A percentile compares a stretch with the other conserved stretches of the same genome.
These are phyloP conservation scores for Reticulitermes lucifugus DNA, from an alignment of 2,888 invertebrate species.

Conservation along the genomic window DNA sequence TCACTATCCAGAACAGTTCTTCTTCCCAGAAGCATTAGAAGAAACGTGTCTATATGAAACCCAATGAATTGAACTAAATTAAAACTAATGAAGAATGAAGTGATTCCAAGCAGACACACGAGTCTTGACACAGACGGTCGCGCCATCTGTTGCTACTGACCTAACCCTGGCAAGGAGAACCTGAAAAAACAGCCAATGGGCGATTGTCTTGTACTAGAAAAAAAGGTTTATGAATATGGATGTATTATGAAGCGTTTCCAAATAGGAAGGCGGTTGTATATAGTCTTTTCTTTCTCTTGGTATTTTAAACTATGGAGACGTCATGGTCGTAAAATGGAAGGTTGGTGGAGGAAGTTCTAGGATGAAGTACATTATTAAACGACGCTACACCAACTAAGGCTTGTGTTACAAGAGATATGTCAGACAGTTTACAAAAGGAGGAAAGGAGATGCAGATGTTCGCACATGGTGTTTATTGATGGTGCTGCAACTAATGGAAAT, in stretches of 20 bases:
- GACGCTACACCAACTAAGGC: too few species aligned
- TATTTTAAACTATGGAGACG: background rate
- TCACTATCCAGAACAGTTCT: background rate
- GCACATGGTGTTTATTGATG: too few species aligned
- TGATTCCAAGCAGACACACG: background rate
- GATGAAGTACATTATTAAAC: too few species aligned
- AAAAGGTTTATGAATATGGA: background rate
- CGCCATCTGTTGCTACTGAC: slow-evolving; percentile 7
- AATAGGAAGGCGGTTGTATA: background rate
- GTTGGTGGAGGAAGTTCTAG: too few species aligned
- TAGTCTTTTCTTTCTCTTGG: background rate
- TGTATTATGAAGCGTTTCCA: slow-evolving; percentile 4
- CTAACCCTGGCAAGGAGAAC: slow-evolving; percentile 6
- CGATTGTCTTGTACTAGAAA: background rate
- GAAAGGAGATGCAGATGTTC: too few species aligned
- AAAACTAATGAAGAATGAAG: background rate
- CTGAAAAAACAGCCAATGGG: background rate
- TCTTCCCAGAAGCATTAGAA: background rate
- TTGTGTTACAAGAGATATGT: too few species aligned
- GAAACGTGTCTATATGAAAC: background rate
- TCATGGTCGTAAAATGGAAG: too few species aligned
- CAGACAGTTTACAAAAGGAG: too few species aligned
- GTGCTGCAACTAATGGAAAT: too few species aligned
- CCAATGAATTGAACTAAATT: background rate
- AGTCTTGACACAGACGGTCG: background rate